Percentiles rank a stretch among this genome's conserved stretches.
Evolutionary conservation across 2,888 invertebrate species (phyloP).

Genomic region (Tinea pellionella): DNA sequence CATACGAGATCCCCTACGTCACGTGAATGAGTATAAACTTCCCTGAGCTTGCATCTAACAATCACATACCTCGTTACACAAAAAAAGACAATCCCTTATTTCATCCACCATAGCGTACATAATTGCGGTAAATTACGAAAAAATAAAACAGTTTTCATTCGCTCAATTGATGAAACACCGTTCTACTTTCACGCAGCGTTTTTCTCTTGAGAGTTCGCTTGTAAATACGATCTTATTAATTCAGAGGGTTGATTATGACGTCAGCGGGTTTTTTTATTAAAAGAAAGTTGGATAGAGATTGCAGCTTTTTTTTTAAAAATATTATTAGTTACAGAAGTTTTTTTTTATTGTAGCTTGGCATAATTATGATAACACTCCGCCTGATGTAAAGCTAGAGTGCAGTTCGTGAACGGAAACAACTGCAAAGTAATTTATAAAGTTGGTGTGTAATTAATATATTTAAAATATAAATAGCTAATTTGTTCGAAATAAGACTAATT

Average conservation of each 20-base stretch:
- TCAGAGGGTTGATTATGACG: background rate
- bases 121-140: background rate
- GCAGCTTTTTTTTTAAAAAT: too few relatives aligned
- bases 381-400: too few relatives aligned
- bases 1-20: background rate
- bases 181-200: conserved; percentile 1
- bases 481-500: background rate
- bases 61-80: background rate
- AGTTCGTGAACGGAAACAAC: too few relatives aligned
- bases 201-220: conserved; percentile 8
- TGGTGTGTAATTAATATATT: too few relatives aligned
- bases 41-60: background rate
- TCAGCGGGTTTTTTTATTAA: background rate
- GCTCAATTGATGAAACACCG: conserved; percentile 10
- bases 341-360: too few relatives aligned
- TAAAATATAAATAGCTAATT: background rate
- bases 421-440: too few relatives aligned
- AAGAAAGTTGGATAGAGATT: background rate
- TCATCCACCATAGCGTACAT: background rate
- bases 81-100: background rate
- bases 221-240: conserved; percentile 3
- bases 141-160: background rate
- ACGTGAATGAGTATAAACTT: background rate
- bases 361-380: too few relatives aligned
- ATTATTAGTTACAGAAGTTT: too few relatives aligned